Evolutionary conservation across 2,888 invertebrate species (phyloP), one percentile per base, ranked within the genome.

Genomic region (Eurytoma adleriae): DNA sequence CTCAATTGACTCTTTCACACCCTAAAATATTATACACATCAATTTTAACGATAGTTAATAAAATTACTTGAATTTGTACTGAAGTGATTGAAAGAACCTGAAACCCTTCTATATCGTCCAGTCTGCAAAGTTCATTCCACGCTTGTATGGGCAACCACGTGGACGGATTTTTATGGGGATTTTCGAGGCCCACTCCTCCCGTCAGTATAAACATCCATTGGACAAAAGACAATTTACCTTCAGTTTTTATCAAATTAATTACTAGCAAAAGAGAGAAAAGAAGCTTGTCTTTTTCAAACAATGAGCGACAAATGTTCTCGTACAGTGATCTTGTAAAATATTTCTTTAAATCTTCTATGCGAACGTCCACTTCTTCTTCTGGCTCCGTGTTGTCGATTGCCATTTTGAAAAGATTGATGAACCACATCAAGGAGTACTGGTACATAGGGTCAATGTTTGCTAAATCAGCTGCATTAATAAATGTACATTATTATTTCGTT

Each of bases 401-500:
- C 67, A 94, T 92, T 85, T 95, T 95, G 90, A 96, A 99, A 48
- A 98, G 92, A 84, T 96, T 95, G 87, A 98, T 96, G 90, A 98
- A 98, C 98, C 98, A 99, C 2, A 94, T 94, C 85, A 99, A 92
- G 0, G 98, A 98, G 90, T 98, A 99, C 90, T 98, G 98, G 91
- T 99, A 99, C 98, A 98, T 98, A 1, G 98, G 98, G 91, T 99
- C 98, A 84, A 99, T 97, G 87, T 96, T 95, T 7, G 97, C 96
- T 87, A 99, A 91, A 79, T 97, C 96, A 79, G 95, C 96, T 95
- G 88, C 30, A 30, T 69, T 16, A 16, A 16, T 14, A 52, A 52
- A 52, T 52, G 14, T 52, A 14, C 52, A 10, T 52, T 52, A 52
- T 52, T 52, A 52, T 52, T 52, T 52, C n/a, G n/a, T n/a, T n/a